A percentile compares a stretch with the other conserved stretches of the same genome.
Conservation (phyloP, 2,113 vertebrate species). For the Lepisosteus oculatus region DNA sequence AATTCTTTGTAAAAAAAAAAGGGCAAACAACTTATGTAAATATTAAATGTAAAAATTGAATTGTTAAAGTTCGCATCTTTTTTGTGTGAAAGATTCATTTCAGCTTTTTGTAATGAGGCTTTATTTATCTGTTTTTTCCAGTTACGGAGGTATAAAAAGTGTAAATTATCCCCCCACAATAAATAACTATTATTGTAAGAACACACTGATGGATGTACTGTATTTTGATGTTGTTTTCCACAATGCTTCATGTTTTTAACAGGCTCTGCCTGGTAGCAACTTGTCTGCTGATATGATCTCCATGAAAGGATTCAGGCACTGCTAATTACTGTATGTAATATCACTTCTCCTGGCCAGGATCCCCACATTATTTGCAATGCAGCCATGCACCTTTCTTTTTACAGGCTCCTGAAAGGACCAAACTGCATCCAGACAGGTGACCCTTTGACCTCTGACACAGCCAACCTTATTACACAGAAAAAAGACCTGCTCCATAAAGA, state of each 20-base stretch:
- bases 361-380: no score
- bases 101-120: constrained; percentile 77
- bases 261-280: neutral
- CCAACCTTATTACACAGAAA: no score
- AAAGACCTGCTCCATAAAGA: no score
- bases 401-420: no score
- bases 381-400: no score
- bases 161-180: constrained; percentile 79
- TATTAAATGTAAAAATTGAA: constrained; percentile 87
- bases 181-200: constrained; percentile 59
- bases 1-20: constrained; percentile 50
- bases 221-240: neutral
- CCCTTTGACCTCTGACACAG: no score
- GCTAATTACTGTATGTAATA: no score
- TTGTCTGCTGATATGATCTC: no score
- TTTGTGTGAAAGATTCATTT: constrained; percentile 56
- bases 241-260: neutral
- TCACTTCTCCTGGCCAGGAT: no score
- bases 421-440: no score
- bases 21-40: constrained; percentile 74
- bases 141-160: constrained; percentile 60
- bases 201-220: neutral
- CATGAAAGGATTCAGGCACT: no score
- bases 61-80: constrained; percentile 75
- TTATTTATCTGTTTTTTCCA: constrained; percentile 90